Evolutionary conservation across 2,113 vertebrate species (phyloP).

Genomic region (Gallinago jamesoni): DNA sequence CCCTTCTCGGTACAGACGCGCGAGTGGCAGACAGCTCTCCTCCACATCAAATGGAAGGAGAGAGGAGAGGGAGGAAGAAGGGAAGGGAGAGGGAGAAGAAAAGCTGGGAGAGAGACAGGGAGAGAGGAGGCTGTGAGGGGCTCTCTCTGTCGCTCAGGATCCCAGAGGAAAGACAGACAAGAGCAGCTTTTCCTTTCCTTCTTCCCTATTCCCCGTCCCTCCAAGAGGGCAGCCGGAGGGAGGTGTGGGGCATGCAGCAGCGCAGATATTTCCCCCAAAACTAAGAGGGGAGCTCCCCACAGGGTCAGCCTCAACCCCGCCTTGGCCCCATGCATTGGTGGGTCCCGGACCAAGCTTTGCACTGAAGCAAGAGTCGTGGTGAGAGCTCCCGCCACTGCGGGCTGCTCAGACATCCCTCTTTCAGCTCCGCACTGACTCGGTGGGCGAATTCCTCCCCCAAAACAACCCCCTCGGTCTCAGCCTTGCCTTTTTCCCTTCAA

Average conservation of each 20-base stretch:
- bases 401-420: rapidly evolving
- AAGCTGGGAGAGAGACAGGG: neutral
- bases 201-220: neutral
- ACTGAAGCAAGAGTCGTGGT: rapidly evolving
- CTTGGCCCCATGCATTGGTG: rapidly evolving
- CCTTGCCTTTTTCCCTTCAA: neutral
- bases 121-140: neutral
- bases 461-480: neutral
- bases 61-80: neutral
- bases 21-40: constrained; percentile 78
- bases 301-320: neutral
- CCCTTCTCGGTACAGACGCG: constrained; percentile 79
- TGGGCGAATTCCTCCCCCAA: neutral
- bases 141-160: neutral
- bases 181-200: neutral
- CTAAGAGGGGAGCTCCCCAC: neutral
- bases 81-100: neutral
- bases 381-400: rapidly evolving
- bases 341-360: neutral
- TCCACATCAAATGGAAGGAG: constrained; percentile 81
- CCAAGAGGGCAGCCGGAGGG: neutral
- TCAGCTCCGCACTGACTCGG: neutral
- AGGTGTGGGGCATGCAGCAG: neutral
- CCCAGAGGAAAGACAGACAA: neutral
- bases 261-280: neutral